phyloP scores from a whole-genome alignment of 2,888 invertebrate genomes.

The Platycheirus rosarum region DNA sequence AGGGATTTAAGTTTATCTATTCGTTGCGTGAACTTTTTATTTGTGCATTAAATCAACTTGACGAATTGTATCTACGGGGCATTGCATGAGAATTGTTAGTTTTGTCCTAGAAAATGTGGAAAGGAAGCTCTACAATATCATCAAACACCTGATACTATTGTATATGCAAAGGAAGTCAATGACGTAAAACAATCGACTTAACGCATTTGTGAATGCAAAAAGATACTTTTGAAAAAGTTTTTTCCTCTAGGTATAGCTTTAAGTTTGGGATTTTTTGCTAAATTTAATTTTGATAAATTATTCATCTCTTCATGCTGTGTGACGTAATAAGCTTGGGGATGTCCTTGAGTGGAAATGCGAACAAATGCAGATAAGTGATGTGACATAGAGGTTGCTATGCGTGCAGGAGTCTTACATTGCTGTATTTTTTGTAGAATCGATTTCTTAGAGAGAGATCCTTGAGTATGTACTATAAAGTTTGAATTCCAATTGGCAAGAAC shows the following conservation, averaged over 20 bases:
- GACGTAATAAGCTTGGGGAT: background rate
- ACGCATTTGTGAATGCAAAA: background rate
- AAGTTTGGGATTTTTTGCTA: constrained; percentile 2
- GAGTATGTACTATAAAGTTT: no score
- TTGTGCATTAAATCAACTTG: constrained; percentile 42
- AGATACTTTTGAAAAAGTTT: background rate
- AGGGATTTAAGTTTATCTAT: constrained; percentile 41
- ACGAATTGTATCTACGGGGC: constrained; percentile 39
- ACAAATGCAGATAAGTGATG: background rate
- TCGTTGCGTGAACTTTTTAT: constrained; percentile 16
- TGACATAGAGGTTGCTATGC: no score
- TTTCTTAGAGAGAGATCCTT: no score
- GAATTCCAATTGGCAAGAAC: no score
- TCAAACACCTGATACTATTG: constrained; percentile 8
- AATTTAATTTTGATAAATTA: constrained; percentile 13
- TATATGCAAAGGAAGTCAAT: background rate
- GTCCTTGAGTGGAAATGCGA: background rate
- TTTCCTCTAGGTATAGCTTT: background rate
- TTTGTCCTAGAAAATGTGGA: background rate
- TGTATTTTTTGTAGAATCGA: no score
- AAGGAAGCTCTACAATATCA: constrained; percentile 13
- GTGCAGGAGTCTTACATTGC: no score
- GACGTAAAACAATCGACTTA: constrained; percentile 10
- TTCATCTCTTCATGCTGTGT: background rate
- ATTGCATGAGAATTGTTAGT: constrained; percentile 1